Conservation (phyloP, 2,888 invertebrate genomes). For the Choreutis nemorana region DNA sequence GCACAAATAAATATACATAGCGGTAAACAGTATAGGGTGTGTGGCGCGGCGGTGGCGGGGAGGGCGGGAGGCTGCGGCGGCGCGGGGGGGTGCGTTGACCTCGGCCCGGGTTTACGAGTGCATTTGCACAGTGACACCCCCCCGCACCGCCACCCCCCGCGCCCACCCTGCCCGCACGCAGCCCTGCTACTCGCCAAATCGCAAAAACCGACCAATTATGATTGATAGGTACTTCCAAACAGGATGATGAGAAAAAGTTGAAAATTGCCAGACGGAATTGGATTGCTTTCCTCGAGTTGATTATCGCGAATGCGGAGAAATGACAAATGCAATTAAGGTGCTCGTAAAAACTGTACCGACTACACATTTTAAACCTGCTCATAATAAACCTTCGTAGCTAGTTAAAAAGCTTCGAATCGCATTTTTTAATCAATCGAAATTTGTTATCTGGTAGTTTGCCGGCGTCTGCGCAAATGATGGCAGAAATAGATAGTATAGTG, state of each 20-base stretch:
- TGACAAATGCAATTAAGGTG: too few relatives aligned
- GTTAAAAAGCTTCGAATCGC: too few relatives aligned
- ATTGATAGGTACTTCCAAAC: constrained; percentile 47
- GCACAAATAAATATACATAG: constrained; percentile 42
- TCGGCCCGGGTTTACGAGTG: constrained; percentile 55
- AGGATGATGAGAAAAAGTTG: constrained; percentile 31
- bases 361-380: too few relatives aligned
- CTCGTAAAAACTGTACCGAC: too few relatives aligned
- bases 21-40: constrained; percentile 42
- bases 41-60: constrained; percentile 24
- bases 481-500: too few relatives aligned
- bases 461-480: too few relatives aligned
- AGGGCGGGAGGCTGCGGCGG: constrained; percentile 16
- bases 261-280: constrained; percentile 26
- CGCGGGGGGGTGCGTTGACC: constrained; percentile 47
- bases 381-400: too few relatives aligned
- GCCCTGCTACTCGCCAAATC: constrained; percentile 27
- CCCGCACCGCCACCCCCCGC: constrained; percentile 17
- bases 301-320: too few relatives aligned
- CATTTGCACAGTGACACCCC: constrained; percentile 63
- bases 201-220: constrained; percentile 52
- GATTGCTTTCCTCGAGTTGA: constrained; percentile 20
- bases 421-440: too few relatives aligned
- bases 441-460: too few relatives aligned
- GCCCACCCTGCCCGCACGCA: too few relatives aligned